These are phyloP conservation scores for Cladorhizidae sp. DNA, from an alignment of 37 sponge, comb jelly and placozoan species.

Conservation along the genomic window DNA sequence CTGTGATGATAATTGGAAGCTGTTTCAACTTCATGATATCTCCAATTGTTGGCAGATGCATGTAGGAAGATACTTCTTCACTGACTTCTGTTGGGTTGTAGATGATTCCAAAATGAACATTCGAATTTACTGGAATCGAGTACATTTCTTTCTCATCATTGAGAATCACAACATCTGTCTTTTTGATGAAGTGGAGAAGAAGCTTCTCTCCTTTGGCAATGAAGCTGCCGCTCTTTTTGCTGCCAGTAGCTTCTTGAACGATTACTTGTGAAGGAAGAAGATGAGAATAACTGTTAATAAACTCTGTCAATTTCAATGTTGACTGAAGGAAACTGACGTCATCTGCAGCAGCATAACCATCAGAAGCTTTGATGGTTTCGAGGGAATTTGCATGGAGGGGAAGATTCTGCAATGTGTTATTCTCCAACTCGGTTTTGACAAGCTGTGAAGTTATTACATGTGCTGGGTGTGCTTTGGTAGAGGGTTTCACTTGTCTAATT, in stretches of 20 bases:
- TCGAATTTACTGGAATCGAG: conserved; percentile 42
- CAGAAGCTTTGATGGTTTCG: too few species aligned
- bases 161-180: not conserved
- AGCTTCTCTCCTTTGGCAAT: not conserved
- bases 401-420: too few species aligned
- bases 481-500: too few species aligned
- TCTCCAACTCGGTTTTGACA: too few species aligned
- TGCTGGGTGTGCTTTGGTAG: too few species aligned
- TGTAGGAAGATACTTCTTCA: not conserved
- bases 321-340: not conserved
- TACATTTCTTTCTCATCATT: not conserved
- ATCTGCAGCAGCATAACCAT: too few species aligned
- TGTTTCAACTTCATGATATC: conserved; percentile 21
- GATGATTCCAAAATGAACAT: conserved; percentile 24
- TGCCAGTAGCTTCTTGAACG: not conserved
- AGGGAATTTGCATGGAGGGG: too few species aligned
- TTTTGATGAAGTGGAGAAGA: conserved; percentile 20
- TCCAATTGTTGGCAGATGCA: conserved; percentile 14
- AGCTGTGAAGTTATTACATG: too few species aligned
- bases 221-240: not conserved
- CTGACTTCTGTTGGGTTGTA: conserved; percentile 15
- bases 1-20: conserved; percentile 26
- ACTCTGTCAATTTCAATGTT: not conserved
- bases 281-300: not conserved
- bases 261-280: not conserved